Evolutionary conservation across 2,888 invertebrate genomes (phyloP).

Genomic region (Lutraria lutraria): DNA sequence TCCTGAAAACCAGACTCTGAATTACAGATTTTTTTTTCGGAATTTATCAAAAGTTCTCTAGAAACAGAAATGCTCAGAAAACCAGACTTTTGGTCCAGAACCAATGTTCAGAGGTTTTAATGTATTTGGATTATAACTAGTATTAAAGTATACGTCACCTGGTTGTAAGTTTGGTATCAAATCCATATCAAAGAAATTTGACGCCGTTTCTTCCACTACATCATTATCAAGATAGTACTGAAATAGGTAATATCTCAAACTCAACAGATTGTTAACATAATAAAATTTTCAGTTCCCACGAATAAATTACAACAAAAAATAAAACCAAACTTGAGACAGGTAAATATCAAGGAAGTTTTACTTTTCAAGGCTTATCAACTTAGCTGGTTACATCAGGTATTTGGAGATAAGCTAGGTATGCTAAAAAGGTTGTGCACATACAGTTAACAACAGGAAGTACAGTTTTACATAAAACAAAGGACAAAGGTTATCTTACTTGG

Average conservation of each 20-base stretch:
- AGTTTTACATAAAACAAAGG: too few relatives aligned
- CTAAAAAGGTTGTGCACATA: background rate
- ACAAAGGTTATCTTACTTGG: too few relatives aligned
- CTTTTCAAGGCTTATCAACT: background rate
- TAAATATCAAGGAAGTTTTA: background rate
- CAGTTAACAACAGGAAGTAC: too few relatives aligned
- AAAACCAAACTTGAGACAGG: background rate
- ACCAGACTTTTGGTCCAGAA: too few relatives aligned
- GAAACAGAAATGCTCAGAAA: too few relatives aligned
- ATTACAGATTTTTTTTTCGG: too few relatives aligned
- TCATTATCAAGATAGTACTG: constrained; percentile 54
- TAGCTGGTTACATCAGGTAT: background rate
- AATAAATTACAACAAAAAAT: background rate
- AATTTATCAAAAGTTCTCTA: too few relatives aligned
- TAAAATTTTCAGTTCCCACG: background rate
- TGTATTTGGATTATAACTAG: too few relatives aligned
- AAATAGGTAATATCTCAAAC: background rate
- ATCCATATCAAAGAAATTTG: constrained; percentile 78
- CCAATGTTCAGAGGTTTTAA: too few relatives aligned
- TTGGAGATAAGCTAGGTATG: background rate
- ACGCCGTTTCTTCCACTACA: constrained; percentile 74
- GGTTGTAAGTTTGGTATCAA: constrained; percentile 74
- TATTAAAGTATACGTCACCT: constrained; percentile 67
- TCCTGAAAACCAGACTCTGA: too few relatives aligned
- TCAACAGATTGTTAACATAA: background rate